Evolutionary conservation across 2,113 vertebrate species (phyloP).

Genomic region (Holacanthus passer): DNA sequence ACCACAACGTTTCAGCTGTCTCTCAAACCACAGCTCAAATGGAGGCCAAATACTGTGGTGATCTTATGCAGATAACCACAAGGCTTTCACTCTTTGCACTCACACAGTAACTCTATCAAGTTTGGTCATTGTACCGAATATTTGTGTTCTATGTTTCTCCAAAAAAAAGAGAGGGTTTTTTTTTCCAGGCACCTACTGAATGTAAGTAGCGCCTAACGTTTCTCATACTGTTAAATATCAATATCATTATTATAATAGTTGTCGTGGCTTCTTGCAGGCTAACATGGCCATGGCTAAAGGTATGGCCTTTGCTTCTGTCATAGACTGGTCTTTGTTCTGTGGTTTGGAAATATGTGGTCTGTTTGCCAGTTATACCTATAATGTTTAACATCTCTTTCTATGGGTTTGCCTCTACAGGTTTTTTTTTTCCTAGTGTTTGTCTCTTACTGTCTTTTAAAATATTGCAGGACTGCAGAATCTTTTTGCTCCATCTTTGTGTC

Average conservation of each 20-base stretch:
- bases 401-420: conserved; percentile 83
- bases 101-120: conserved; percentile 55
- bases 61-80: conserved; percentile 78
- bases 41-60: conserved; percentile 75
- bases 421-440: conserved; percentile 79
- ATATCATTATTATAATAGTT: conserved; percentile 69
- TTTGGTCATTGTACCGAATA: conserved; percentile 76
- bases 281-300: conserved; percentile 80
- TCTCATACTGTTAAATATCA: conserved; percentile 73
- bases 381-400: conserved; percentile 83
- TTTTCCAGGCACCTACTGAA: conserved; percentile 85
- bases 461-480: conserved; percentile 75
- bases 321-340: conserved; percentile 86
- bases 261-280: conserved; percentile 82
- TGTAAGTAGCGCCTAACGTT: conserved; percentile 83
- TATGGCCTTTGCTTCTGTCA: conserved; percentile 81
- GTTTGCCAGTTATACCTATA: conserved; percentile 81
- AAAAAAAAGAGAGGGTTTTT: conserved; percentile 73
- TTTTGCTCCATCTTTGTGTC: conserved; percentile 78
- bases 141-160: conserved; percentile 76
- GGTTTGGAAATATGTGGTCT: conserved; percentile 89
- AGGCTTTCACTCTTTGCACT: conserved; percentile 64
- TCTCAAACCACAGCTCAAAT: conserved; percentile 86
- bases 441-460: conserved; percentile 80
- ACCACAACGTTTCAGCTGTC: conserved; percentile 86